These are phyloP conservation scores for Lepidurus packardi DNA, from an alignment of 1,140 invertebrate genomes.

Conservation along the genomic window DNA sequence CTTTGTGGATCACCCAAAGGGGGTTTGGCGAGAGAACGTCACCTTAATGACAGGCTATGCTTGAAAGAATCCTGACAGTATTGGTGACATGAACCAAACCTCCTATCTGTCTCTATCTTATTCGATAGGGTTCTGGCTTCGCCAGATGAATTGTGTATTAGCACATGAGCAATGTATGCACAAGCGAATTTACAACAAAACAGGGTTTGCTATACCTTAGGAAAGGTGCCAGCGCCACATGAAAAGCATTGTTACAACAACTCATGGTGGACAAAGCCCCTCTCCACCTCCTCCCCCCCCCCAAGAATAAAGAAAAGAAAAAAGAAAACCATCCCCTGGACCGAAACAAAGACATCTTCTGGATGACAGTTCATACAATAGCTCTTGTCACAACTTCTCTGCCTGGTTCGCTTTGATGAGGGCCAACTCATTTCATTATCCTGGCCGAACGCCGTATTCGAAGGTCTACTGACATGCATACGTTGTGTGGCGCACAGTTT, in stretches of 20 bases:
- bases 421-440: background rate
- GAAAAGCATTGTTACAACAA: background rate
- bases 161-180: background rate
- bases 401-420: slow-evolving; percentile 1
- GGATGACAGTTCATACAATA: background rate
- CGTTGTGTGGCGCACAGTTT: background rate
- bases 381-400: background rate
- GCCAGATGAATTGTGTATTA: background rate
- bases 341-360: slow-evolving; percentile 8
- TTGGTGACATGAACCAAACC: slow-evolving; percentile 14
- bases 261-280: background rate
- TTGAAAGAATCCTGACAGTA: slow-evolving; percentile 19
- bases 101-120: background rate
- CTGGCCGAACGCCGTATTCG: background rate
- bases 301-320: no score
- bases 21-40: background rate
- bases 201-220: background rate
- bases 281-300: background rate
- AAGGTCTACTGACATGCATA: background rate
- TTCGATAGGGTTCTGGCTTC: background rate
- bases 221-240: slow-evolving; percentile 1
- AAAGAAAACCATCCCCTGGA: background rate
- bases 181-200: background rate
- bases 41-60: slow-evolving; percentile 6
- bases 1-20: background rate